Evolutionary conservation across 2,113 vertebrate species (phyloP).

Genomic region (Platycercus adscitus): DNA sequence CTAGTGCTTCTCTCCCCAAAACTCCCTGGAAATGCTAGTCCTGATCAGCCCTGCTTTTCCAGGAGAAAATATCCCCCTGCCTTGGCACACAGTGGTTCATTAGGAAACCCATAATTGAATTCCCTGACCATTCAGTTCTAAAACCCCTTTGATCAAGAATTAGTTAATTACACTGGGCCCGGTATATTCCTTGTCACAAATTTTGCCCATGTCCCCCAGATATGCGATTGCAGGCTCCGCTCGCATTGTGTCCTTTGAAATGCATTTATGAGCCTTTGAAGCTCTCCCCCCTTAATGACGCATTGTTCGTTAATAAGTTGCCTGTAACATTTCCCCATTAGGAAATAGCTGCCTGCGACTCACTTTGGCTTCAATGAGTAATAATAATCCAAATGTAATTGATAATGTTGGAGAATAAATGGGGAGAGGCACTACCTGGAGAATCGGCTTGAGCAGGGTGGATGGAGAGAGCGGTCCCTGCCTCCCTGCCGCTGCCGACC

Average conservation of each 20-base stretch:
- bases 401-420: slow-evolving; percentile 41
- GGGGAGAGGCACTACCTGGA: neutral
- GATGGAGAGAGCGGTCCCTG: neutral
- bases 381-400: slow-evolving; percentile 65
- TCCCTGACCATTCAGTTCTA: slow-evolving; percentile 69
- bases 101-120: slow-evolving; percentile 69
- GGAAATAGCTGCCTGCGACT: slow-evolving; percentile 55
- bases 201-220: slow-evolving; percentile 66
- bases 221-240: slow-evolving; percentile 6
- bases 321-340: slow-evolving; percentile 60
- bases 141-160: slow-evolving; percentile 71
- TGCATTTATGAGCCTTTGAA: slow-evolving; percentile 59
- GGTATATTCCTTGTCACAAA: slow-evolving; percentile 55
- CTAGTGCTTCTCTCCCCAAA: neutral
- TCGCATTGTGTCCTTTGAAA: slow-evolving; percentile 65
- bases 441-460: neutral
- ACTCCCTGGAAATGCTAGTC: neutral
- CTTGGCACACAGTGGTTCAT: slow-evolving; percentile 46
- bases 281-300: slow-evolving; percentile 65
- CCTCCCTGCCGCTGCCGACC: neutral
- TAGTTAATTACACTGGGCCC: slow-evolving; percentile 68
- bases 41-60: slow-evolving; percentile 9
- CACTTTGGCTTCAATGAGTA: slow-evolving; percentile 30
- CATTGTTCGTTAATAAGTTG: slow-evolving; percentile 69
- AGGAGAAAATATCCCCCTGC: neutral